Base-by-base conservation (phyloP, 2,797 vertebrate species). In the Cynodonichthys magdalenae region DNA sequence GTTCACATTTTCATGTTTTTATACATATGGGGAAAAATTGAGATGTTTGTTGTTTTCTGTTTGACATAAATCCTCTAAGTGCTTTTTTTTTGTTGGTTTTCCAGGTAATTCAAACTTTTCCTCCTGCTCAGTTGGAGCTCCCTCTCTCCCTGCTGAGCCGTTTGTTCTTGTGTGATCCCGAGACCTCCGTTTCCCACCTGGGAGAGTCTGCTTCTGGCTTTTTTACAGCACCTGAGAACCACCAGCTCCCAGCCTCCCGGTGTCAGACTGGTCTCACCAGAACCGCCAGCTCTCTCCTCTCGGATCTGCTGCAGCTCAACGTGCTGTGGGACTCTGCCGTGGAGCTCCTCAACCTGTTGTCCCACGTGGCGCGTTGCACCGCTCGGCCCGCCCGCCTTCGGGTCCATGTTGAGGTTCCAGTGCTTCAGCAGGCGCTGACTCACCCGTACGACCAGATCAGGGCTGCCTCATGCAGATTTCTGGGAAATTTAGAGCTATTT, bases 101-200 rank as follows among this genome's bases (percentile, higher is more conserved):
- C 48, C 88, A 99, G 97, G 93, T 94, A 66, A 95, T 95, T 67
- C 89, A 92, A 75, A 64, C 74, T 53, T 89, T 95, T 73, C 91
- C 94, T 0, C 67, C 90, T 50, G 63, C 59, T 0, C 89, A 89
- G 5, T 86, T 94, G 0, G 94, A 96, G 82, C 84, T 95, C 74
- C 96, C 96, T 14, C 68, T 98, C 64, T 93, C 93, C 71, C 92
- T 99, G 59, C 89, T 98, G 69, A 92, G 94, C 79, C 94, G 88
- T 41, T 81, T 98, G 20, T 90, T 94, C 46, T 87, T 97, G 54
- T 94, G 83, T 15, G 93, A 97, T 42, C 77, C 90, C 0, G 60
- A 53, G 31, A 77, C 49, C 53, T 84, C 82, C 0, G 31, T 88
- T 57, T 66, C 76, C 36, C 59, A 47, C 76, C 87, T 94, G 59